Percentiles rank a stretch among this genome's conserved stretches.
These are phyloP conservation scores for Limenitis camilla DNA, from an alignment of 2,888 invertebrate genomes.

Conservation along the genomic window DNA sequence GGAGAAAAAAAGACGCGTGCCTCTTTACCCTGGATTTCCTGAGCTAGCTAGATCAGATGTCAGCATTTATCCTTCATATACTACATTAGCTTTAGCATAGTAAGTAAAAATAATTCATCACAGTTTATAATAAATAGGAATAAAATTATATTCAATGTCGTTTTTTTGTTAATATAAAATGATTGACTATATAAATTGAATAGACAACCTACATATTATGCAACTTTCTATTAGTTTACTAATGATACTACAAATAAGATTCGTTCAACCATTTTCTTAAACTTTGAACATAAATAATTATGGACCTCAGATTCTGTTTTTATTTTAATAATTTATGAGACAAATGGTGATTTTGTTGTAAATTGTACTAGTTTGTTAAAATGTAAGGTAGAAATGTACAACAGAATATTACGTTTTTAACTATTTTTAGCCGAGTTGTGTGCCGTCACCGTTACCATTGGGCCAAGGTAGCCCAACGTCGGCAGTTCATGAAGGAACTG, in stretches of 20 bases:
- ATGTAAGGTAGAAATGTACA: no score
- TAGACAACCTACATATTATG: no score
- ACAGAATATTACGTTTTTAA: background rate
- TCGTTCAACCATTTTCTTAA: no score
- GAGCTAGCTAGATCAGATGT: constrained; percentile 75
- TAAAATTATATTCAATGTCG: background rate
- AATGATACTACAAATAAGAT: no score
- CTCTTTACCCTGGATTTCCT: constrained; percentile 64
- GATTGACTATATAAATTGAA: no score
- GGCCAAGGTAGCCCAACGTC: constrained; percentile 66
- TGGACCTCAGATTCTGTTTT: no score
- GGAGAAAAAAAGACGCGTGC: constrained; percentile 40
- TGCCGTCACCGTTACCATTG: constrained; percentile 77
- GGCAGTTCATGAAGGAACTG: constrained; percentile 77
- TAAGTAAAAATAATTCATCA: constrained; percentile 55
- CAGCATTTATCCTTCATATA: constrained; percentile 77
- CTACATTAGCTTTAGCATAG: constrained; percentile 75
- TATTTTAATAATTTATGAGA: no score
- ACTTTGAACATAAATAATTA: no score
- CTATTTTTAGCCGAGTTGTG: constrained; percentile 70
- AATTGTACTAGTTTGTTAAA: no score
- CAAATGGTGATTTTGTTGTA: no score
- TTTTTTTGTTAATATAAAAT: no score
- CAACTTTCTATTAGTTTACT: no score
- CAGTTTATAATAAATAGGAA: background rate